phyloP scores from a whole-genome alignment of 2,888 invertebrate genomes.

The Schizotus pectinicornis region DNA sequence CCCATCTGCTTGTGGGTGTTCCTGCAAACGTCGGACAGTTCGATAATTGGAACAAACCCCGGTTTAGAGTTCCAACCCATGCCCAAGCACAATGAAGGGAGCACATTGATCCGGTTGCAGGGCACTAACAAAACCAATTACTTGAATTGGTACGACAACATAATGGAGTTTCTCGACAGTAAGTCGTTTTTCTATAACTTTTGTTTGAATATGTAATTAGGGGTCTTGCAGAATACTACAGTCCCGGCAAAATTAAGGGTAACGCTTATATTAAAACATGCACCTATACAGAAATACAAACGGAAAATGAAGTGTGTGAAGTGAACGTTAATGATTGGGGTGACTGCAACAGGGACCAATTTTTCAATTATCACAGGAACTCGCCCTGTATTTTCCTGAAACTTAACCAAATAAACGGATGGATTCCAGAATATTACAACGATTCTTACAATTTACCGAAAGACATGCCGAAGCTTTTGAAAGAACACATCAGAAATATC shows the following conservation, averaged over 20 bases:
- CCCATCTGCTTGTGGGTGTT: slow-evolving; percentile 95
- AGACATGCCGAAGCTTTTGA: slow-evolving; percentile 76
- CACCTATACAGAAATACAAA: slow-evolving; percentile 51
- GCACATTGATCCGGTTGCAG: slow-evolving; percentile 94
- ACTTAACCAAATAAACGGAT: slow-evolving; percentile 92
- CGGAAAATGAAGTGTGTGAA: slow-evolving; percentile 76
- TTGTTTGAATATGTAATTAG: slow-evolving; percentile 12
- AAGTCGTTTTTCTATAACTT: slow-evolving; percentile 48
- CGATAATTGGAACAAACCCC: slow-evolving; percentile 94
- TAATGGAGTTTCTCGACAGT: slow-evolving; percentile 82
- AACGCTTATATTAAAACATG: slow-evolving; percentile 55
- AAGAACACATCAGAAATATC: slow-evolving; percentile 66
- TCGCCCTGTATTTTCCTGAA: slow-evolving; percentile 95
- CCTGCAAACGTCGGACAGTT: slow-evolving; percentile 82
- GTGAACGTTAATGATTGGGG: slow-evolving; percentile 83
- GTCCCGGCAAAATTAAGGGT: slow-evolving; percentile 56
- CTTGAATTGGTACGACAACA: slow-evolving; percentile 77
- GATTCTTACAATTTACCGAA: slow-evolving; percentile 71
- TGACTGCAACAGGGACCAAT: slow-evolving; percentile 82
- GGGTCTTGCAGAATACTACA: slow-evolving; percentile 52
- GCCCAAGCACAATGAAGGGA: slow-evolving; percentile 86
- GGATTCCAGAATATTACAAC: slow-evolving; percentile 85
- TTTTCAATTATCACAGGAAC: slow-evolving; percentile 90
- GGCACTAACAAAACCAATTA: slow-evolving; percentile 79
- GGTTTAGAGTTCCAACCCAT: slow-evolving; percentile 95